Conservation (phyloP, 2,888 invertebrate genomes). For the Myopa testacea region DNA sequence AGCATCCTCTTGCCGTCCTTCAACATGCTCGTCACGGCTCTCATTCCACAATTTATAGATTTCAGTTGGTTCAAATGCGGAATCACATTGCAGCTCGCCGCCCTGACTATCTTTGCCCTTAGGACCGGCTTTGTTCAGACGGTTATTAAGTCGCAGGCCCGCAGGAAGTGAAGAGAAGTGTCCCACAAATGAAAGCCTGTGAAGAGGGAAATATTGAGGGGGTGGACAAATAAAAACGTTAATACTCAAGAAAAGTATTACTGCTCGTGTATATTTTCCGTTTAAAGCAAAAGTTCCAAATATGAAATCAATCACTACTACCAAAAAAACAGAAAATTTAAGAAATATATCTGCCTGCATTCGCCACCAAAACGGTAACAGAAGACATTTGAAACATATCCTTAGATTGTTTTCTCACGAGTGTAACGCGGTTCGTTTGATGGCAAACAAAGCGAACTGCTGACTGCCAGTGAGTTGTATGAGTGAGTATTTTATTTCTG, state of each 20-base stretch:
- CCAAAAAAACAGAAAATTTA: slow-evolving; percentile 37
- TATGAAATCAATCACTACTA: neutral
- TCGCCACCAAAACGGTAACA: slow-evolving; percentile 59
- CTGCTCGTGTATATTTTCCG: slow-evolving; percentile 31
- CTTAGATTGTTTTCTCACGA: slow-evolving; percentile 59
- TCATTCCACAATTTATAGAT: slow-evolving; percentile 87
- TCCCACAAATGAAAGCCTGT: slow-evolving; percentile 73
- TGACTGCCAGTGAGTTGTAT: slow-evolving; percentile 60
- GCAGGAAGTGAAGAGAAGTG: slow-evolving; percentile 80
- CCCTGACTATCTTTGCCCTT: slow-evolving; percentile 68
- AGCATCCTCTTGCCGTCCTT: slow-evolving; percentile 96
- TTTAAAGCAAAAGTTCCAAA: slow-evolving; percentile 13
- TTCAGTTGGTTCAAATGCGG: slow-evolving; percentile 90
- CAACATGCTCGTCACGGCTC: slow-evolving; percentile 77
- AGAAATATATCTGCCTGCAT: slow-evolving; percentile 42
- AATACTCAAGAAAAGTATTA: slow-evolving; percentile 22
- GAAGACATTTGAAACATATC: slow-evolving; percentile 43
- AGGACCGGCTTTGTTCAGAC: slow-evolving; percentile 65
- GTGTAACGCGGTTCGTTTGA: slow-evolving; percentile 63
- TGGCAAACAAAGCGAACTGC: slow-evolving; percentile 55
- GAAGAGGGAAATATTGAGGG: neutral
- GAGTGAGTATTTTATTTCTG: too few relatives aligned
- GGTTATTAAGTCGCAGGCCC: slow-evolving; percentile 68
- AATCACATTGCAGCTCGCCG: slow-evolving; percentile 76
- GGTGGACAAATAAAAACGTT: neutral